Evolutionary conservation across 1,140 invertebrate species (phyloP).

Genomic region (Halotydeus destructor): DNA sequence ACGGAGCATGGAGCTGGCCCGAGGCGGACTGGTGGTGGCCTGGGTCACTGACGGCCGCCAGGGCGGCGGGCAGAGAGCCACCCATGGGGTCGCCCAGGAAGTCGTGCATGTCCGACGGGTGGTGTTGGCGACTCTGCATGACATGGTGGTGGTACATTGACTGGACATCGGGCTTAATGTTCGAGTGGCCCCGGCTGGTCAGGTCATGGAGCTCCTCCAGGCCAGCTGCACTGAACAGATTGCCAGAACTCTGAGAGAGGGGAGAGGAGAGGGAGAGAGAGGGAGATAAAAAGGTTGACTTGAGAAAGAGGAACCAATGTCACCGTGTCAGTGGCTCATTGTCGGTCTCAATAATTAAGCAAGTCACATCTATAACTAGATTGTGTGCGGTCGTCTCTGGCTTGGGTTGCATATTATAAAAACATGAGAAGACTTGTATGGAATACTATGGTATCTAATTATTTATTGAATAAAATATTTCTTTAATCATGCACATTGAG

Average conservation of each 20-base stretch:
- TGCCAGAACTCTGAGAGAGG: slow-evolving; percentile 4
- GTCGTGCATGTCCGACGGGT: slow-evolving; percentile 12
- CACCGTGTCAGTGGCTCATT: background rate
- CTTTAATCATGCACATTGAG: slow-evolving; percentile 4
- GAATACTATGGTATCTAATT: no score
- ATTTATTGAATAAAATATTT: slow-evolving; percentile 12
- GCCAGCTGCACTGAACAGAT: slow-evolving; percentile 10
- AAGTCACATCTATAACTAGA: background rate
- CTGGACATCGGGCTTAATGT: slow-evolving; percentile 11
- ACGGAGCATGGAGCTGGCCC: slow-evolving; percentile 27
- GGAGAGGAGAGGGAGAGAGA: background rate
- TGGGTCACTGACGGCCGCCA: slow-evolving; percentile 32
- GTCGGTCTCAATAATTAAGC: background rate
- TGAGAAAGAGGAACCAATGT: background rate
- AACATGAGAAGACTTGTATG: slow-evolving; percentile 5
- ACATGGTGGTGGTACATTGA: slow-evolving; percentile 13
- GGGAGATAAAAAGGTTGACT: background rate
- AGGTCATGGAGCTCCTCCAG: slow-evolving; percentile 13
- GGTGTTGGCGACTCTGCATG: slow-evolving; percentile 11
- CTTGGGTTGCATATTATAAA: slow-evolving; percentile 9
- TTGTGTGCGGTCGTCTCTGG: background rate
- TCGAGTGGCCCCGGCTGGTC: slow-evolving; percentile 7
- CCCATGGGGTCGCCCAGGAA: slow-evolving; percentile 10
- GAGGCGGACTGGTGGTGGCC: slow-evolving; percentile 33
- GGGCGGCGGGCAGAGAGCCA: slow-evolving; percentile 1